phyloP scores from a whole-genome alignment of 2,113 vertebrate species.

The Poecile atricapillus region DNA sequence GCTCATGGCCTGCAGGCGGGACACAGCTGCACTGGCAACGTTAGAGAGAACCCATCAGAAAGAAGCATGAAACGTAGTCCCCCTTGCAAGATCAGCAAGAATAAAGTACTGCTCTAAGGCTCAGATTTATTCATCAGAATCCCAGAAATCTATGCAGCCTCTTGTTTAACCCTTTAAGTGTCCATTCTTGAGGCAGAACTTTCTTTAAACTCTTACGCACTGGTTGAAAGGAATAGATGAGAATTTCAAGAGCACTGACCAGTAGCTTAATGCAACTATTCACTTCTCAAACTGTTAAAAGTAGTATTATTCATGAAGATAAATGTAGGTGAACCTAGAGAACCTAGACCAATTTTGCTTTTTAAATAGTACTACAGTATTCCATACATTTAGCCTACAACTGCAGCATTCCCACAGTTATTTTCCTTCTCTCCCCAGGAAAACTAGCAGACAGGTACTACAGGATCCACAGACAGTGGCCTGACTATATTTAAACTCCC shows the following conservation, averaged over 20 bases:
- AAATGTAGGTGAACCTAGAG: not conserved
- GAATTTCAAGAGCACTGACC: not conserved
- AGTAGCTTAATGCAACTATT: not conserved
- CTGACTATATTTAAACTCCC: not conserved
- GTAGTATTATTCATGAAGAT: not conserved
- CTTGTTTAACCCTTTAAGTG: not conserved
- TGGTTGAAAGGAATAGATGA: not conserved
- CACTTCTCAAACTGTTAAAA: not conserved
- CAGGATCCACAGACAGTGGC: not conserved
- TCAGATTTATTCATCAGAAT: not conserved
- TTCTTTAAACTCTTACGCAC: not conserved
- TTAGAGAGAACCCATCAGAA: not conserved
- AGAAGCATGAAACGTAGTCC: not conserved
- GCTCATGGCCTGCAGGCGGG: constrained; percentile 70
- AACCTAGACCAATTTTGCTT: not conserved
- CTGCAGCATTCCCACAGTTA: not conserved
- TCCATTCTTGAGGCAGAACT: not conserved
- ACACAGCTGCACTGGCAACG: constrained; percentile 70
- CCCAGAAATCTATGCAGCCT: not conserved
- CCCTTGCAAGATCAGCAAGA: not conserved
- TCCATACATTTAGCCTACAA: not conserved
- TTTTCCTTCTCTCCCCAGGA: not conserved
- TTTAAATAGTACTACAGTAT: not conserved
- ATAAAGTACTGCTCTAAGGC: not conserved
- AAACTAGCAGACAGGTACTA: not conserved